phyloP scores from a whole-genome alignment of 2,888 invertebrate genomes.

The Rhagium mordax region DNA sequence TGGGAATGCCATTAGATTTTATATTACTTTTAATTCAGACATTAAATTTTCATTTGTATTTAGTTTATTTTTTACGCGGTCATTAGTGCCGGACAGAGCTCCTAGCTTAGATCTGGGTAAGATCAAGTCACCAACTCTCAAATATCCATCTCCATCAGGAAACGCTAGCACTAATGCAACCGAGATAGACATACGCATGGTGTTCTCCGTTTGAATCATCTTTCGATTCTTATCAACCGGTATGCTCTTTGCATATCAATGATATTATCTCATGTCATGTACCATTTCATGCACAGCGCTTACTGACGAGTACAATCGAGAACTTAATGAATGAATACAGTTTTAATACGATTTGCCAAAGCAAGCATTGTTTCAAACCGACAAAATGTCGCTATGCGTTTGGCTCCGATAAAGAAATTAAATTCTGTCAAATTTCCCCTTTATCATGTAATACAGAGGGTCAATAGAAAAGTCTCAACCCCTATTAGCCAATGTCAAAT shows the following conservation, averaged over 20 bases:
- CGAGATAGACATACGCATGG: too few species aligned
- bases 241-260: too few species aligned
- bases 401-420: slow-evolving; percentile 27
- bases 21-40: background rate
- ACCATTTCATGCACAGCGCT: too few species aligned
- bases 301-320: too few species aligned
- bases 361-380: background rate
- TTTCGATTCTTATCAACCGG: too few species aligned
- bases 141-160: too few species aligned
- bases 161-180: too few species aligned
- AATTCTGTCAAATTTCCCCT: slow-evolving; percentile 29
- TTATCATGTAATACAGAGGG: slow-evolving; percentile 6
- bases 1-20: slow-evolving; percentile 13
- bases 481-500: slow-evolving; percentile 22
- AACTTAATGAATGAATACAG: background rate
- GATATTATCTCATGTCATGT: too few species aligned
- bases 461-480: slow-evolving; percentile 7
- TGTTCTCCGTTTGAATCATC: too few species aligned
- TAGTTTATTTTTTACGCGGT: background rate
- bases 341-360: slow-evolving; percentile 9
- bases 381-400: slow-evolving; percentile 15
- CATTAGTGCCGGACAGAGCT: too few species aligned
- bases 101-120: too few species aligned
- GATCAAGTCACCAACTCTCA: too few species aligned
- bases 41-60: background rate